Percentiles rank a stretch among this genome's conserved stretches.
Conservation (phyloP, 2,888 invertebrate species). For the Phragmatobia fuliginosa region DNA sequence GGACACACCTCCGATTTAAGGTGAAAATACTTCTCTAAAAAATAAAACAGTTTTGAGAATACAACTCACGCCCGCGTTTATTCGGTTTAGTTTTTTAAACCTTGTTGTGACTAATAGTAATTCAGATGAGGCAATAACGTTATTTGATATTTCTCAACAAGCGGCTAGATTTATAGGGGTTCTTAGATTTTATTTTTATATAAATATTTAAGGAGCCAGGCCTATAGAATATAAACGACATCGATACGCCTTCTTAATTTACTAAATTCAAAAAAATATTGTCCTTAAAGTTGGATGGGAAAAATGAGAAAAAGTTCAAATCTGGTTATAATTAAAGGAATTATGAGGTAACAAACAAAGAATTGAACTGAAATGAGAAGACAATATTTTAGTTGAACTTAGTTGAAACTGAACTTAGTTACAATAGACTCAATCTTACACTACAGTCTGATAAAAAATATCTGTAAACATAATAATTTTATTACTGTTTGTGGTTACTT, state of each 20-base stretch:
- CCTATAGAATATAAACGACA: too few relatives aligned
- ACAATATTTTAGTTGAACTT: not conserved
- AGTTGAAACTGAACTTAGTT: too few relatives aligned
- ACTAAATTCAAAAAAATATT: too few relatives aligned
- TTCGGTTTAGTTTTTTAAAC: not conserved
- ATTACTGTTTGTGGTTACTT: not conserved
- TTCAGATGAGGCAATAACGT: not conserved
- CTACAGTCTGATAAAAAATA: not conserved
- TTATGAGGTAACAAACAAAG: not conserved
- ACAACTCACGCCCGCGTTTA: constrained; percentile 11
- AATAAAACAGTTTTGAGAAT: constrained; percentile 24
- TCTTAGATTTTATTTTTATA: not conserved
- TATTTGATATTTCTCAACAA: not conserved
- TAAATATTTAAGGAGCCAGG: too few relatives aligned
- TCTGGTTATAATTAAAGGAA: too few relatives aligned
- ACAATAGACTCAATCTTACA: not conserved
- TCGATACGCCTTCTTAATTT: not conserved
- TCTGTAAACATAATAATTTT: not conserved
- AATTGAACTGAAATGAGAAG: not conserved
- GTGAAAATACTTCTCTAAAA: constrained; percentile 48
- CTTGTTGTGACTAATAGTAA: not conserved
- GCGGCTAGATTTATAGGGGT: not conserved
- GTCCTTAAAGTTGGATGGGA: too few relatives aligned
- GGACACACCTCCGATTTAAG: constrained; percentile 62
- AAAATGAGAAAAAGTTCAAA: too few relatives aligned